Conservation (phyloP, 2,888 invertebrate species). For the Melanostoma scalare region DNA sequence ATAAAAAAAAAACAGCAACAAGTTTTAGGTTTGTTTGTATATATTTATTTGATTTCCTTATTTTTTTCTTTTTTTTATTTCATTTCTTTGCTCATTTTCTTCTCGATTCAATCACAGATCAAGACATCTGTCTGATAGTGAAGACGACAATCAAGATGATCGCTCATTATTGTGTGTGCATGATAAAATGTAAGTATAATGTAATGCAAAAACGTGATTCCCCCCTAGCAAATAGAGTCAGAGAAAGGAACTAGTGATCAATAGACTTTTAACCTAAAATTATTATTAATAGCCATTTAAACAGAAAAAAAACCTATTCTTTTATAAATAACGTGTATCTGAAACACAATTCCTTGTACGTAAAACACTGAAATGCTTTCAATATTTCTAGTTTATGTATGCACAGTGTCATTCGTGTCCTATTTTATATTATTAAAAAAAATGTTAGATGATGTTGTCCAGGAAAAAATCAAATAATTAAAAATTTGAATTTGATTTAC, state of each 20-base stretch:
- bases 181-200: conserved; percentile 79
- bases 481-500: conserved; percentile 46
- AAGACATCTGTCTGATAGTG: conserved; percentile 82
- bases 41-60: conserved; percentile 46
- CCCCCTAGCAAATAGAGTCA: neutral
- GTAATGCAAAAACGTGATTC: conserved; percentile 27
- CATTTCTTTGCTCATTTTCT: conserved; percentile 63
- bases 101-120: conserved; percentile 75
- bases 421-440: conserved; percentile 35
- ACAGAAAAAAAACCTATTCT: conserved; percentile 5
- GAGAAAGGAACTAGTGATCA: conserved; percentile 14
- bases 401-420: conserved; percentile 69
- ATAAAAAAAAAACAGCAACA: conserved; percentile 21
- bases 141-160: conserved; percentile 82
- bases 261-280: neutral
- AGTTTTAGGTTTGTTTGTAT: conserved; percentile 28
- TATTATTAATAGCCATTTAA: neutral
- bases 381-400: conserved; percentile 64
- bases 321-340: neutral
- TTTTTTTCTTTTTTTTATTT: conserved; percentile 42
- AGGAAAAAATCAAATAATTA: neutral
- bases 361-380: conserved; percentile 69
- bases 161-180: conserved; percentile 80
- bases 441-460: too few relatives aligned
- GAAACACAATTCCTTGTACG: neutral